Percentiles rank a stretch among this genome's conserved stretches.
Evolutionary conservation across 2,797 vertebrate genomes (phyloP).

Genomic region (Staurois parvus): DNA sequence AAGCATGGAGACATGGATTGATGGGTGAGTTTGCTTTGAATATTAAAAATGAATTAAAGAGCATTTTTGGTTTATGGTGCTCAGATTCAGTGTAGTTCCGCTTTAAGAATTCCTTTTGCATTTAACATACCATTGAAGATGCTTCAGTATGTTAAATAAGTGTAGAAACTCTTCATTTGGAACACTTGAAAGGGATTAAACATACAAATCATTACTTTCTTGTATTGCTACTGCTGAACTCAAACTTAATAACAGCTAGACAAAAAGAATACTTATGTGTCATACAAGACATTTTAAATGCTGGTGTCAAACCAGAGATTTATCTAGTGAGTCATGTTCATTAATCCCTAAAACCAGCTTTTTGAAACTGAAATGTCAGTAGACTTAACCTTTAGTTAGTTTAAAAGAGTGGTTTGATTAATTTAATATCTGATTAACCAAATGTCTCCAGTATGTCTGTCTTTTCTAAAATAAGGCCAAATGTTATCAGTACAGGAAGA

Average conservation of each 20-base stretch:
- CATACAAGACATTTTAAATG: slow-evolving; percentile 59
- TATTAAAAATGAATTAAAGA: too few species aligned
- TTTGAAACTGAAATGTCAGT: slow-evolving; percentile 58
- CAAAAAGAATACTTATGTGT: slow-evolving; percentile 52
- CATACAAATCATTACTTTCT: slow-evolving; percentile 25
- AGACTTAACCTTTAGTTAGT: slow-evolving; percentile 61
- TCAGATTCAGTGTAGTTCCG: too few species aligned
- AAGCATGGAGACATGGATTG: too few species aligned
- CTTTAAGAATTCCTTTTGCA: too few species aligned
- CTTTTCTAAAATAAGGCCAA: slow-evolving; percentile 47
- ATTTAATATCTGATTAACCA: slow-evolving; percentile 63
- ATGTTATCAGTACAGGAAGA: slow-evolving; percentile 56
- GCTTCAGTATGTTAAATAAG: not conserved
- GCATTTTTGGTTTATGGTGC: too few species aligned
- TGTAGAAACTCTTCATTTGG: not conserved
- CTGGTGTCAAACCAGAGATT: slow-evolving; percentile 55
- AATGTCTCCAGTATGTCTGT: slow-evolving; percentile 63
- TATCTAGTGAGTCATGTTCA: slow-evolving; percentile 62
- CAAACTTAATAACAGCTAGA: slow-evolving; percentile 21
- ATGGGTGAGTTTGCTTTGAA: too few species aligned
- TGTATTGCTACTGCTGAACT: slow-evolving; percentile 27
- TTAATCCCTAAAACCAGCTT: slow-evolving; percentile 58
- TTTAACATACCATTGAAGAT: too few species aligned
- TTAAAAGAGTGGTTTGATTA: slow-evolving; percentile 58
- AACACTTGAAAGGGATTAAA: not conserved